Evolutionary conservation across 2,113 vertebrate species (phyloP).

Genomic region (Chloropsis hardwickii): DNA sequence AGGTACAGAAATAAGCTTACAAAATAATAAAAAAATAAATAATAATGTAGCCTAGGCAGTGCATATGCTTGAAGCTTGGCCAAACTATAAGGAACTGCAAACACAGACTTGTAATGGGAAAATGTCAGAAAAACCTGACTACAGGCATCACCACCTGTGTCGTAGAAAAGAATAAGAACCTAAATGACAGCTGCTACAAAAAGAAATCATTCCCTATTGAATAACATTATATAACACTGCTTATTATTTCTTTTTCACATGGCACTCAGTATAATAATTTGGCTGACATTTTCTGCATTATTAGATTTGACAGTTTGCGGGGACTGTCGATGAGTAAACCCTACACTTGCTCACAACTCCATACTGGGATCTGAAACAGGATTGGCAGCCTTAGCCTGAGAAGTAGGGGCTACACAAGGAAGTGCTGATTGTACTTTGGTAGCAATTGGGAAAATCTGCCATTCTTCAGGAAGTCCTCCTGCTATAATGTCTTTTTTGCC

Average conservation of each 20-base stretch:
- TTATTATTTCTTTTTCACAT: background rate
- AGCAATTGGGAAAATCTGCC: background rate
- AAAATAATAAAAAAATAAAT: background rate
- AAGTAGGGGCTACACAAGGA: background rate
- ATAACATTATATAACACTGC: background rate
- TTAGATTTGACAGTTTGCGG: background rate
- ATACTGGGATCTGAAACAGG: background rate
- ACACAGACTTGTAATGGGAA: background rate
- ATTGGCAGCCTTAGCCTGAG: background rate
- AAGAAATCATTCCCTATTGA: background rate
- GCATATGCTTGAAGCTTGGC: background rate
- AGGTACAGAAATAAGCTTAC: background rate
- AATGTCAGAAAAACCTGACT: background rate
- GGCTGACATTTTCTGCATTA: background rate
- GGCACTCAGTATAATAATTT: background rate
- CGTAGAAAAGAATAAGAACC: background rate
- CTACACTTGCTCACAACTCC: background rate
- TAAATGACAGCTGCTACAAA: background rate
- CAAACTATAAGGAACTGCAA: background rate
- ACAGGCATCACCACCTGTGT: background rate
- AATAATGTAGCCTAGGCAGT: background rate
- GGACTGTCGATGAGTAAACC: background rate
- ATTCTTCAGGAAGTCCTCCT: background rate
- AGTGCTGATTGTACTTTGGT: background rate
- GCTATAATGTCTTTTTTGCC: background rate